Evolutionary conservation across 1,140 invertebrate genomes (phyloP), one percentile per base, ranked within the genome.

Genomic region (Drosophila nannoptera): DNA sequence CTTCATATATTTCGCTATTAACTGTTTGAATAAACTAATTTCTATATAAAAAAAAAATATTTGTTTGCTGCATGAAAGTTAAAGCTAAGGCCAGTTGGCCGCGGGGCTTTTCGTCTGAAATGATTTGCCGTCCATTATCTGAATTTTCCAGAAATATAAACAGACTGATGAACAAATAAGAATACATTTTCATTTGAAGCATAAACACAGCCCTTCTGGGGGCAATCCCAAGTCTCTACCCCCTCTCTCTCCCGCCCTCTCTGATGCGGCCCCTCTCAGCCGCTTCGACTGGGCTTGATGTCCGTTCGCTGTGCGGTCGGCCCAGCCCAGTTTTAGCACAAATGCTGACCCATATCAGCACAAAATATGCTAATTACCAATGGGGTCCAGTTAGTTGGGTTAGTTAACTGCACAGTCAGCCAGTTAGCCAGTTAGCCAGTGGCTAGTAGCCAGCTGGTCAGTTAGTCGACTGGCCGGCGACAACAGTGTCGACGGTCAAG

Each of bases 351-450:
- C 81, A 84, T 84, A 86, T 84, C 81, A 75, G 77, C 68, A 56
- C 73, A 81, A 86, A 84, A 86, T 84, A 84, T 84, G 81, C 81
- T 84, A 84, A 84, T 84, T 86, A 86, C 65, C 48, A 22, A 31
- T 54, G 63, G 43, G 22, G 40, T 53, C 60, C 66, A 55, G 67
- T 65, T 52, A 59, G 54, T 50, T 69, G 43, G 43, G 63, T 52
- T 58, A 46, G 35, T 40, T 62, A 22, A 36, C 9, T 49, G 2
- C 67, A 55, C 49, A 54, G 58, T 50, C 49, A 33, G 58, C 16
- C 49, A 58, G 55, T 70, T 59, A 60, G 53, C 60, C n/a, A 42
- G 38, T 5, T 12, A 12, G 38, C 9, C n/a, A 42, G 38, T 40
- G n/a, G n/a, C n/a, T n/a, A n/a, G n/a, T n/a, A n/a, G 38, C 4